phyloP scores from a whole-genome alignment of 2,888 invertebrate species.

The Pollenia griseotomentosa region DNA sequence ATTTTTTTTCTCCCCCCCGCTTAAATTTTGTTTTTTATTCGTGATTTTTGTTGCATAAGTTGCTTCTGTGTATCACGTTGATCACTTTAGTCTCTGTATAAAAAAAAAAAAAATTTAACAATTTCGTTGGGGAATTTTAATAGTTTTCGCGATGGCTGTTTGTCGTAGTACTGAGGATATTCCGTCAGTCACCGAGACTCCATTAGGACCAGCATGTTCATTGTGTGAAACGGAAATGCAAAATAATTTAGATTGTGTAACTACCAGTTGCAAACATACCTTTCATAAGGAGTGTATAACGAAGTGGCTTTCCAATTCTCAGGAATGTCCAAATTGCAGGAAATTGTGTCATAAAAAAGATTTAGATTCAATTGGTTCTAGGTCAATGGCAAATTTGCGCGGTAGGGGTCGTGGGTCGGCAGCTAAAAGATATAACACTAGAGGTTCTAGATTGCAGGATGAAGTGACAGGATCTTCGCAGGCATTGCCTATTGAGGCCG shows the following conservation, averaged over 20 bases:
- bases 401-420: conserved; percentile 11
- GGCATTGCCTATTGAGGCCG: background rate
- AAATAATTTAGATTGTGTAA: background rate
- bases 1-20: background rate
- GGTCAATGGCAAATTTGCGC: background rate
- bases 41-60: background rate
- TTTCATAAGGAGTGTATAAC: conserved; percentile 19
- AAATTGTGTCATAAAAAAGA: conserved; percentile 6
- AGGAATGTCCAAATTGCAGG: conserved; percentile 17
- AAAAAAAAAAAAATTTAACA: no score
- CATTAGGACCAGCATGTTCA: conserved; percentile 26
- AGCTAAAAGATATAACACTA: background rate
- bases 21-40: background rate
- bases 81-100: no score
- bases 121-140: background rate
- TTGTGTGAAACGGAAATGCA: conserved; percentile 15
- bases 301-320: background rate
- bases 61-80: no score
- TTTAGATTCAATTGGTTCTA: background rate
- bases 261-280: conserved; percentile 3
- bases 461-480: background rate
- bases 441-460: background rate
- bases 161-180: conserved; percentile 17
- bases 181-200: background rate
- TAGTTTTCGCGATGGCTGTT: conserved; percentile 2